phyloP scores from a whole-genome alignment of 2,888 invertebrate species.

The Chromoteleia sp. region DNA sequence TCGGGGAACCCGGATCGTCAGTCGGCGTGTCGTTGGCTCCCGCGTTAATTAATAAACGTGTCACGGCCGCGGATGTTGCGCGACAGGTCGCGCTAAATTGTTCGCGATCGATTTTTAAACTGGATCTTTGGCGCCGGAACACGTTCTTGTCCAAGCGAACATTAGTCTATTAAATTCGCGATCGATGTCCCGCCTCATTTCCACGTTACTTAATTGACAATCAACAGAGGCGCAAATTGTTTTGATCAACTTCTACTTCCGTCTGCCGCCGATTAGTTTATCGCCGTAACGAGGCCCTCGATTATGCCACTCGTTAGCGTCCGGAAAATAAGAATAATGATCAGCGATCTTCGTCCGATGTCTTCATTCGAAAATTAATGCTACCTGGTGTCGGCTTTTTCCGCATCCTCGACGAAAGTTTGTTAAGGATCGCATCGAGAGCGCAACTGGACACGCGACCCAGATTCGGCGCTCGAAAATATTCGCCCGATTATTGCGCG shows the following conservation, averaged over 20 bases:
- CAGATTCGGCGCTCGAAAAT: slow-evolving; percentile 27
- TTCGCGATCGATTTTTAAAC: slow-evolving; percentile 63
- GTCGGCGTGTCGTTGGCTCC: slow-evolving; percentile 16
- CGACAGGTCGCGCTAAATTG: slow-evolving; percentile 33
- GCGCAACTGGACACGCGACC: slow-evolving; percentile 37
- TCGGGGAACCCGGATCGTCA: too few relatives aligned
- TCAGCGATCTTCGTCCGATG: slow-evolving; percentile 52
- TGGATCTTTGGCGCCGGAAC: slow-evolving; percentile 62
- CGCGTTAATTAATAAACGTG: slow-evolving; percentile 13
- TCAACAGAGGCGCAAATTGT: slow-evolving; percentile 79
- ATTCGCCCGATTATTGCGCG: neutral
- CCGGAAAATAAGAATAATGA: slow-evolving; percentile 69
- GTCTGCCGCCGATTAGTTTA: slow-evolving; percentile 68
- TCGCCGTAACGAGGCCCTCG: slow-evolving; percentile 62
- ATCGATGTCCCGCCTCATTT: slow-evolving; percentile 74
- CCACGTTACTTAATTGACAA: slow-evolving; percentile 79
- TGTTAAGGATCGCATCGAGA: neutral
- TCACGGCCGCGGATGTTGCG: slow-evolving; percentile 23
- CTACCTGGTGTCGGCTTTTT: slow-evolving; percentile 31
- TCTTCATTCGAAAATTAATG: slow-evolving; percentile 37
- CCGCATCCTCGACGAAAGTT: slow-evolving; percentile 3
- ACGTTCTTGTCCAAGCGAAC: slow-evolving; percentile 61
- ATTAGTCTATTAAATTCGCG: slow-evolving; percentile 64
- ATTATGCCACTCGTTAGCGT: slow-evolving; percentile 69
- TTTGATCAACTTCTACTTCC: slow-evolving; percentile 80